A percentile compares a stretch with the other conserved stretches of the same genome.
These are phyloP conservation scores for Chrysodeixis includens DNA, from an alignment of 2,888 invertebrate species.

Conservation along the genomic window DNA sequence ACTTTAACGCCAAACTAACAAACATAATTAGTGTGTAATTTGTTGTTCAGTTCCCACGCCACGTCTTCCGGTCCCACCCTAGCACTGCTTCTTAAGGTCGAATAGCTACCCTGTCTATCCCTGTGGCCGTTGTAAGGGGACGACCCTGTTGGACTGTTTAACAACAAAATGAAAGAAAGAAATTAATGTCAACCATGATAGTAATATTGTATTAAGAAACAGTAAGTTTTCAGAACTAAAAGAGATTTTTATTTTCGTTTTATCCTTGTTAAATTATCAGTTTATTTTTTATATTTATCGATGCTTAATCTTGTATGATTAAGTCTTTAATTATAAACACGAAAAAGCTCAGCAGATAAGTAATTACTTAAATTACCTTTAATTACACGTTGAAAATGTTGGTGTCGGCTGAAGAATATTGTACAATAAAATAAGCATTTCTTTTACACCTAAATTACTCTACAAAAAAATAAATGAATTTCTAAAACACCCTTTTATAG, in stretches of 20 bases:
- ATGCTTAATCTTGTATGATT: neutral
- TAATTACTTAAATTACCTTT: too few relatives aligned
- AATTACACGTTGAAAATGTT: too few relatives aligned
- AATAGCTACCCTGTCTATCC: neutral
- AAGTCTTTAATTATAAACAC: too few relatives aligned
- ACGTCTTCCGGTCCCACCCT: conserved; percentile 8
- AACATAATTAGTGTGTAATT: conserved; percentile 6
- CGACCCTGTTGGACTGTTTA: too few relatives aligned
- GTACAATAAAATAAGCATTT: neutral
- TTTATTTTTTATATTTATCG: neutral
- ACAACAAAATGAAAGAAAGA: too few relatives aligned
- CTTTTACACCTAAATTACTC: neutral
- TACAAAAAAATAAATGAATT: conserved; percentile 13
- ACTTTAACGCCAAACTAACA: neutral
- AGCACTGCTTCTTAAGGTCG: neutral
- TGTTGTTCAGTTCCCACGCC: conserved; percentile 27
- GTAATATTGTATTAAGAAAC: too few relatives aligned
- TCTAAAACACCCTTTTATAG: conserved; percentile 16
- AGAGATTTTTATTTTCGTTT: too few relatives aligned
- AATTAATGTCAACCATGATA: too few relatives aligned
- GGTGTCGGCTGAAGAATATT: too few relatives aligned
- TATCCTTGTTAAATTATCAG: too few relatives aligned
- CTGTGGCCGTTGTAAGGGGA: neutral
- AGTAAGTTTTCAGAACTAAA: too few relatives aligned
- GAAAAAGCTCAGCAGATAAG: too few relatives aligned